A percentile compares a stretch with the other conserved stretches of the same genome.
phyloP scores from a whole-genome alignment of 1,140 invertebrate genomes.

The Cardiocondyla obscurior region DNA sequence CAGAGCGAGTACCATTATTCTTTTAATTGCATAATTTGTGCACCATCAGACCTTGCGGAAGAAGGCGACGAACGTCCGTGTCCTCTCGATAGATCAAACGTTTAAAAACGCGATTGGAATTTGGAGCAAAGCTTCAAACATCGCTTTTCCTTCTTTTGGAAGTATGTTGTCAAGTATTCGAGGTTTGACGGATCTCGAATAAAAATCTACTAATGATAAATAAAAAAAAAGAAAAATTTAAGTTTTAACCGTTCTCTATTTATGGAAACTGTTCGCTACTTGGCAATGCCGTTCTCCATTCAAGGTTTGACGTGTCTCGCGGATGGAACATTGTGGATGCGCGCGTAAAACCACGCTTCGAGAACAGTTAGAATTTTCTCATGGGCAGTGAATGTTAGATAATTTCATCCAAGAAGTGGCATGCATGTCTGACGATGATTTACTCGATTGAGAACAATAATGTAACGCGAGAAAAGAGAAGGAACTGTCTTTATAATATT shows the following conservation, averaged over 20 bases:
- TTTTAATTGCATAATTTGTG: constrained; percentile 68
- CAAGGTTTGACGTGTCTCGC: constrained; percentile 39
- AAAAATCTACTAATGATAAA: background rate
- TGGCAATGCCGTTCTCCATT: constrained; percentile 34
- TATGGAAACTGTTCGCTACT: background rate
- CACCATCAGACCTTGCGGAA: constrained; percentile 46
- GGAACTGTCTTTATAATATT: background rate
- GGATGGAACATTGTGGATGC: background rate
- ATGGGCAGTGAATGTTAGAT: background rate
- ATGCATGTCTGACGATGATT: background rate
- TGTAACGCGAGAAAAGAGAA: background rate
- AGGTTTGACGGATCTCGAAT: background rate
- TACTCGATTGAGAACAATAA: background rate
- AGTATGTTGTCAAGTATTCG: background rate
- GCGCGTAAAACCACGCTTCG: background rate
- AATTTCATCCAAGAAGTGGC: background rate
- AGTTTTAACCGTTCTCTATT: background rate
- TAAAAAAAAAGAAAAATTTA: background rate
- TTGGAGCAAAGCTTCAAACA: background rate
- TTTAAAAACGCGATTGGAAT: background rate
- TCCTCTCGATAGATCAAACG: background rate
- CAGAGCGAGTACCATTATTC: constrained; percentile 58
- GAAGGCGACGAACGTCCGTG: constrained; percentile 16
- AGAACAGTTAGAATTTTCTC: background rate
- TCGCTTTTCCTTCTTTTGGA: background rate